Percentiles rank a stretch among this genome's conserved stretches.
phyloP scores from a whole-genome alignment of 2,113 vertebrate genomes.

The Lichenostomus cassidix region DNA sequence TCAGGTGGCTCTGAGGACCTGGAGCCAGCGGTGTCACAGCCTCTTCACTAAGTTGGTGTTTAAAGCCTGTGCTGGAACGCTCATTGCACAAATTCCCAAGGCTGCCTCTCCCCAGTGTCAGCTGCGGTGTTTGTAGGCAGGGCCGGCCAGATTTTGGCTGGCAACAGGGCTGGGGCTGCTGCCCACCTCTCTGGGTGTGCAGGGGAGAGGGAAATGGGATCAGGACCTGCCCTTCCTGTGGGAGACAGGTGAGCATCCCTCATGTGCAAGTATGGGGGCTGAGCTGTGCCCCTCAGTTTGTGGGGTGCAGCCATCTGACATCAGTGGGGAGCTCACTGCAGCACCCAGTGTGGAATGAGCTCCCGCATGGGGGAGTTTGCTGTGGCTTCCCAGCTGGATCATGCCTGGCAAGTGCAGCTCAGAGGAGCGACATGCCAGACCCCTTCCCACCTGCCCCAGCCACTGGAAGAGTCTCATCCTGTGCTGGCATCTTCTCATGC shows the following conservation, averaged over 20 bases:
- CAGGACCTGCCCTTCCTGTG: background rate
- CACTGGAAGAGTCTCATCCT: background rate
- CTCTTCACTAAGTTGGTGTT: background rate
- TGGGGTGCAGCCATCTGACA: background rate
- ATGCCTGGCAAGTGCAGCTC: background rate
- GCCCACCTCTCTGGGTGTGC: background rate
- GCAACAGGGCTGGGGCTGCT: background rate
- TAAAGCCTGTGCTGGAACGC: background rate
- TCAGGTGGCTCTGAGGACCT: background rate
- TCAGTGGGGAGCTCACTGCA: too few relatives aligned
- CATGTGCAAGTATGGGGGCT: rapidly evolving
- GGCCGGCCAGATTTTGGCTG: background rate
- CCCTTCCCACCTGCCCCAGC: background rate
- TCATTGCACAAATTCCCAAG: background rate
- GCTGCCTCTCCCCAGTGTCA: background rate
- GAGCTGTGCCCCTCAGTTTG: background rate
- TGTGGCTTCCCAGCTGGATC: rapidly evolving
- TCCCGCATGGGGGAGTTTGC: rapidly evolving
- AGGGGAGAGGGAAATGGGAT: rapidly evolving
- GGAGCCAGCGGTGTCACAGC: background rate
- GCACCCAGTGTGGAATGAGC: background rate
- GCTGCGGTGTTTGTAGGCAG: background rate
- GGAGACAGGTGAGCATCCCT: rapidly evolving
- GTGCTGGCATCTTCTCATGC: rapidly evolving
- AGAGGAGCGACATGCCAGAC: rapidly evolving